Base-by-base conservation (phyloP, 1,140 invertebrate genomes). In the Ostrea denselamellosa region DNA sequence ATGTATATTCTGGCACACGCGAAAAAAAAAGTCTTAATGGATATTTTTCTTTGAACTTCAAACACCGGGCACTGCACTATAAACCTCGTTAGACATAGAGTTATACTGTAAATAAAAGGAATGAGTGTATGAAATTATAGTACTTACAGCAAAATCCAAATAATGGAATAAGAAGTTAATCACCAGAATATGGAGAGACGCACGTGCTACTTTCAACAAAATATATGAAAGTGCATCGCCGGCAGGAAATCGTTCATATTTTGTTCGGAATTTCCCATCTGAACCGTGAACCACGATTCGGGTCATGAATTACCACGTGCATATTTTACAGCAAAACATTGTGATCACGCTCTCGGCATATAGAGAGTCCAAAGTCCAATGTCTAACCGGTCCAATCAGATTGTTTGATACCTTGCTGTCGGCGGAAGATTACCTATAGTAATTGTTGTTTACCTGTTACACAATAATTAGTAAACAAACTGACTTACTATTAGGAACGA, bases 181-280 rank as follows among this genome's bases (percentile, higher is more conserved):
- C 56, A 58, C 56, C 56, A 19, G 56, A 12, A 58, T 19, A 58
- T 58, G 12, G 14, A 58, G 56, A 58, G 56, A 71, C 65, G 28
- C 65, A 71, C 28, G 22, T 71, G 28, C 12, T 12, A 14, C 22
- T 22, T 68, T 25, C 25, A n/a, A 71, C n/a, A n/a, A 71, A n/a
- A 71, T 19, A 9, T 22, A 8, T 8, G 3, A 22, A 71, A 71
- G 65, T 71, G 65, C 65, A 71, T 19, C 22, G 8, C 10, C 25
- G 22, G 65, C 25, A 22, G 22, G 65, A n/a, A 22, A 9, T 71
- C n/a, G n/a, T 71, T 71, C 65, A 25, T 71, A 22, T 71, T 71
- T 71, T 71, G 65, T 71, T 25, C 65, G 28, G 28, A 71, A 25
- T 71, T 71, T n/a, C n/a, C n/a, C n/a, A n/a, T n/a, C n/a, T n/a